Evolutionary conservation across 2,797 vertebrate genomes (phyloP), one percentile per base, ranked within the genome.

Genomic region (Hippoglossus hippoglossus): DNA sequence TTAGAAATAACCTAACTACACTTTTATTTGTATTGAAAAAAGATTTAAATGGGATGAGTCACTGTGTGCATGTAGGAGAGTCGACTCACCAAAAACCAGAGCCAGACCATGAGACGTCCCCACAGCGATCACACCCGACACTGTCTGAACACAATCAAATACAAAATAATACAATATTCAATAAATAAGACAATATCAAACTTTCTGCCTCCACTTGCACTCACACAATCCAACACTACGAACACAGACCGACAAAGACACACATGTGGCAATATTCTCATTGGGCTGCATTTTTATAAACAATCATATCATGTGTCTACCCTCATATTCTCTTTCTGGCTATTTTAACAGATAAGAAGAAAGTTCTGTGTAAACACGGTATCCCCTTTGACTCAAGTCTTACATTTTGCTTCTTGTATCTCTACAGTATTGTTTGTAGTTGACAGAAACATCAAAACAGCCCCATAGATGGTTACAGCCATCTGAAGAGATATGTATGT

Each of bases 21-120:
- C 36, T 39, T 39, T 11, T 11, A 49, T 62, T 41, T 50, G 24
- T 21, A 53, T n/a, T 31, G 18, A 31, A 61, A 51, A 25, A 51
- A 36, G 10, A 36, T 57, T 10, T 54, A 54, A 34, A 12, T 24
- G 60, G 4, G 26, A 59, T 13, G 36, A 26, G 31, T 34, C 4
- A 25, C 7, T 61, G 21, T 41, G 19, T 31, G 15, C n/a, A 6
- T 26, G 15, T 19, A 58, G 5, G 13, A 56, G 9, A 1, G 1
- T 52, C 1, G 10, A 87, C 96, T 97, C 95, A 99, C 98, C 98
- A 83, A 99, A 99, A 82, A 99, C 95, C 74, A 99, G 90, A 22
- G 96, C 97, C 83, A 99, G 87, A 64, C 98, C 98, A 85, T 99
- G 98, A 72, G 98, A 99, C 0, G 98, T 99, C 31, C 98, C 98